A percentile compares a stretch with the other conserved stretches of the same genome.
Conservation (phyloP, 1,140 invertebrate species). For the Tribolium castaneum region DNA sequence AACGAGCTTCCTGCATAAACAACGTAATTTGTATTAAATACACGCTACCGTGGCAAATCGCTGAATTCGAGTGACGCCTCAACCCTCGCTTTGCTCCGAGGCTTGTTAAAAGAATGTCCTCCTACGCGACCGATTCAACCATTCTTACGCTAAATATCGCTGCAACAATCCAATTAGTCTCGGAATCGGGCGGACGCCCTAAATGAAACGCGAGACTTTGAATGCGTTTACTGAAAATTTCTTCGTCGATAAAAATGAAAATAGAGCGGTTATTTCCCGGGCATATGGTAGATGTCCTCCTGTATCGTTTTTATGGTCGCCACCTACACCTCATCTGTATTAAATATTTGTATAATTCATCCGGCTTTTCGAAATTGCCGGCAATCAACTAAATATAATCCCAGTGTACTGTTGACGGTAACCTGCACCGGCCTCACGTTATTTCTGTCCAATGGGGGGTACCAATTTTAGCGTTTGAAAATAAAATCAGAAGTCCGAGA, state of each 20-base stretch:
- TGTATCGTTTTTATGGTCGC: slow-evolving; percentile 1
- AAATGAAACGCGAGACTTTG: background rate
- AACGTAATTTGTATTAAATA: slow-evolving; percentile 15
- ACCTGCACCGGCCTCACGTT: slow-evolving; percentile 51
- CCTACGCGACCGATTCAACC: slow-evolving; percentile 11
- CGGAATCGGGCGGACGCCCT: background rate
- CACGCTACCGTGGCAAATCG: background rate
- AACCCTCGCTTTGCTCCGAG: background rate
- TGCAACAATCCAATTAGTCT: slow-evolving; percentile 18
- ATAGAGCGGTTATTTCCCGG: background rate
- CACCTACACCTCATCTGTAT: slow-evolving; percentile 11
- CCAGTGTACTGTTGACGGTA: slow-evolving; percentile 43
- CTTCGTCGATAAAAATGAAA: background rate
- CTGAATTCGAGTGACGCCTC: background rate
- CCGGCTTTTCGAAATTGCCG: slow-evolving; percentile 30
- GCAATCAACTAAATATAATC: slow-evolving; percentile 45
- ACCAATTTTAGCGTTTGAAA: slow-evolving; percentile 53
- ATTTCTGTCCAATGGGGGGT: slow-evolving; percentile 51
- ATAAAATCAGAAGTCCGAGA: slow-evolving; percentile 51
- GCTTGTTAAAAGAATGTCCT: slow-evolving; percentile 11
- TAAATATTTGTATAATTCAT: slow-evolving; percentile 17
- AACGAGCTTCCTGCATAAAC: slow-evolving; percentile 25
- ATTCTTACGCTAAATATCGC: slow-evolving; percentile 24
- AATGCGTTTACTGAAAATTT: no score
- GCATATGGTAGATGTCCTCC: background rate